A percentile compares a stretch with the other conserved stretches of the same genome.
Evolutionary conservation across 1,140 invertebrate species (phyloP).

Genomic region (Habropoda laboriosa): DNA sequence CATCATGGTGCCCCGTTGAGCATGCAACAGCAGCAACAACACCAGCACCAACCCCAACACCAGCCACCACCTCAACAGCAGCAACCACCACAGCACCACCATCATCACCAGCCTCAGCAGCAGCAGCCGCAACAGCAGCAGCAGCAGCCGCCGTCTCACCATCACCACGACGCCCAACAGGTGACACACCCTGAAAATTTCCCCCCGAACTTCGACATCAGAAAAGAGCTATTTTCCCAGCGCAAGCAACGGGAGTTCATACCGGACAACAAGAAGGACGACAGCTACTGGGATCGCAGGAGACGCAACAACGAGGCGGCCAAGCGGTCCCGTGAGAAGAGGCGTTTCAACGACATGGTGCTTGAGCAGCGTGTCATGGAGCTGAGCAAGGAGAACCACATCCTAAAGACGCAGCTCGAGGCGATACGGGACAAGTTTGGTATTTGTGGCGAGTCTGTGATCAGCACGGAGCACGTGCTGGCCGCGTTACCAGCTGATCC

Average conservation of each 20-base stretch:
- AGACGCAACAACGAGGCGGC: slow-evolving; percentile 98
- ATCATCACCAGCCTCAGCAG: slow-evolving; percentile 65
- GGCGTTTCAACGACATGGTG: slow-evolving; percentile 98
- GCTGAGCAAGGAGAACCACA: slow-evolving; percentile 96
- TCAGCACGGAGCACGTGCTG: slow-evolving; percentile 93
- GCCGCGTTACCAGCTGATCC: slow-evolving; percentile 92
- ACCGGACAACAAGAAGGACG: slow-evolving; percentile 98
- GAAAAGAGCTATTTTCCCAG: slow-evolving; percentile 91
- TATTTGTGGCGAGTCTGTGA: slow-evolving; percentile 91
- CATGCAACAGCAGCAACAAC: slow-evolving; percentile 60
- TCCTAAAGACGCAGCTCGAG: slow-evolving; percentile 94
- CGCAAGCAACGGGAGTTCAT: slow-evolving; percentile 98
- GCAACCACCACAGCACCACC: slow-evolving; percentile 65
- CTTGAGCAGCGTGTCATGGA: slow-evolving; percentile 96
- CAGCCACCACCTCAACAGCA: slow-evolving; percentile 50
- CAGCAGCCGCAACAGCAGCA: slow-evolving; percentile 68
- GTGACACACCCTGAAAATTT: slow-evolving; percentile 72
- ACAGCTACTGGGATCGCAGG: slow-evolving; percentile 97
- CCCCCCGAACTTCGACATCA: slow-evolving; percentile 81
- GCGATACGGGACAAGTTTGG: slow-evolving; percentile 97
- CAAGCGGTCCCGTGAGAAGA: slow-evolving; percentile 96
- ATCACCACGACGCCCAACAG: slow-evolving; percentile 68
- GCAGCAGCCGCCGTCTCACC: slow-evolving; percentile 65
- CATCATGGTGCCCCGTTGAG: slow-evolving; percentile 79
- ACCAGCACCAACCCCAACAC: slow-evolving; percentile 63